Percentiles rank a stretch among this genome's conserved stretches.
These are phyloP conservation scores for Coptotermes formosanus DNA, from an alignment of 1,140 invertebrate species.

Conservation along the genomic window DNA sequence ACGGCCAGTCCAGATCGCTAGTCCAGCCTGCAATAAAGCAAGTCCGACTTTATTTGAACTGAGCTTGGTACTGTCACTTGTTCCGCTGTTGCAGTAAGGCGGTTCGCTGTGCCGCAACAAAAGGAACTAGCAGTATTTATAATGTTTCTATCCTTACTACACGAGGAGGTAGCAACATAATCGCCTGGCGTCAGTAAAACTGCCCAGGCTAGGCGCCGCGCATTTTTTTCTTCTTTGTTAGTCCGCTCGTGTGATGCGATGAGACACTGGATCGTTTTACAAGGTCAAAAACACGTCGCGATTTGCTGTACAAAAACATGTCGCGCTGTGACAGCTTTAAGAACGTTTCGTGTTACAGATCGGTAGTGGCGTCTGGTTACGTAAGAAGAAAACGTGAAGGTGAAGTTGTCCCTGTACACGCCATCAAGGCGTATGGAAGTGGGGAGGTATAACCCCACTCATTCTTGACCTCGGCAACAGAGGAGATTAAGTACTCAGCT, in stretches of 20 bases:
- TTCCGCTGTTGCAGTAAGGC: background rate
- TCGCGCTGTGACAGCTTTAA: background rate
- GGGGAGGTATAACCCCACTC: no score
- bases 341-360: no score
- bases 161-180: background rate
- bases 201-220: background rate
- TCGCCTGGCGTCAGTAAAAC: background rate
- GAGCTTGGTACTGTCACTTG: background rate
- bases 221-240: background rate
- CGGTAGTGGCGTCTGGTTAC: no score
- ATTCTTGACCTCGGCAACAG: no score
- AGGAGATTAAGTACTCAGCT: no score
- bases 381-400: no score
- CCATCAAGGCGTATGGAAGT: no score
- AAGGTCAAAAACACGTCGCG: background rate
- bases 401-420: no score
- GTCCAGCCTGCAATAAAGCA: no score
- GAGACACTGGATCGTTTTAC: background rate
- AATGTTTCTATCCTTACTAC: background rate
- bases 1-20: no score
- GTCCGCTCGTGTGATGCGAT: background rate
- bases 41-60: no score
- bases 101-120: background rate
- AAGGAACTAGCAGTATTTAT: background rate
- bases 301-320: background rate